A percentile compares a stretch with the other conserved stretches of the same genome.
phyloP scores from a whole-genome alignment of 2,113 vertebrate genomes.

The Embiotoca jacksoni region DNA sequence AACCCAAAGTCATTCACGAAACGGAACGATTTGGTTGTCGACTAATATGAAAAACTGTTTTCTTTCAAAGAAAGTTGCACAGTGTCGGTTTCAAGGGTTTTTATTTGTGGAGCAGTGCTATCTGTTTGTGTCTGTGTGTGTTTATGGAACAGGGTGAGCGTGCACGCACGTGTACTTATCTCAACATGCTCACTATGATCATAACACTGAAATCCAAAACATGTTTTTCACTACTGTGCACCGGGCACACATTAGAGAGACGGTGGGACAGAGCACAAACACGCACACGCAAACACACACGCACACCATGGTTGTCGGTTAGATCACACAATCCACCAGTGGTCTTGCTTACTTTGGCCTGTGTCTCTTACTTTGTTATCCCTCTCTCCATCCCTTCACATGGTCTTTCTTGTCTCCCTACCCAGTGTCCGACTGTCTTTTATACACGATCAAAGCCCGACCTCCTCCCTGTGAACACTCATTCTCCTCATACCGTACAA shows the following conservation, averaged over 20 bases:
- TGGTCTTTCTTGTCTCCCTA: constrained; percentile 40
- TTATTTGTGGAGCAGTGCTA: constrained; percentile 41
- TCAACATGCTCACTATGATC: constrained; percentile 41
- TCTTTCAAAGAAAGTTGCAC: constrained; percentile 17
- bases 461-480: constrained; percentile 39
- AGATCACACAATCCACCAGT: constrained; percentile 48
- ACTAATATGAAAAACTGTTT: not conserved
- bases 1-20: not conserved
- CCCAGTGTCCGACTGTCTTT: constrained; percentile 45
- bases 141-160: constrained; percentile 25
- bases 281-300: constrained; percentile 10
- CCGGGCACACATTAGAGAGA: constrained; percentile 28
- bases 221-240: constrained; percentile 72
- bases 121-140: not conserved
- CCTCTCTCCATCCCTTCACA: constrained; percentile 52
- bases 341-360: constrained; percentile 73
- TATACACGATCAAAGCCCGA: constrained; percentile 65
- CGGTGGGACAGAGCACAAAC: constrained; percentile 8
- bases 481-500: constrained; percentile 44
- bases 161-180: constrained; percentile 18
- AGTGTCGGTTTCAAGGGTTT: not conserved
- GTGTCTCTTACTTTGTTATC: constrained; percentile 56
- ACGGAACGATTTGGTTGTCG: not conserved
- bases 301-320: constrained; percentile 18
- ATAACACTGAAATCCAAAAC: constrained; percentile 58